Percentiles rank a stretch among this genome's conserved stretches.
Conservation (phyloP, 2,888 invertebrate species). For the Asteroscopus sphinx region DNA sequence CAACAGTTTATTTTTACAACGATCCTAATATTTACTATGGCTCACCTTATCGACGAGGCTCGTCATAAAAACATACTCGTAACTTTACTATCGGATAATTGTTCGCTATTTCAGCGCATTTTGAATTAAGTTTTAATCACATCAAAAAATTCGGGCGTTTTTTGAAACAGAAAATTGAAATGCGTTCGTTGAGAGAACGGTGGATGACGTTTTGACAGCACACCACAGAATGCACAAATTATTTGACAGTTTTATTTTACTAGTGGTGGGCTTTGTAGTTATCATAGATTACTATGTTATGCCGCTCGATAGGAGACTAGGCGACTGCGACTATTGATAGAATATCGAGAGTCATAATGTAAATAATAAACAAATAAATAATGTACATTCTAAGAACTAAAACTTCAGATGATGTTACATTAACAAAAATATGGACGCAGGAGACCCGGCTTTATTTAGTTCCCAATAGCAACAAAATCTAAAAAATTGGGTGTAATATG, state of each 20-base stretch:
- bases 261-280: constrained; percentile 23
- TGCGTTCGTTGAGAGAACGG: constrained; percentile 68
- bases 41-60: constrained; percentile 69
- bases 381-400: no score
- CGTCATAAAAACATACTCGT: constrained; percentile 81
- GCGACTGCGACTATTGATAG: no score
- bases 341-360: no score
- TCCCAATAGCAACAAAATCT: no score
- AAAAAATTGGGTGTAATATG: no score
- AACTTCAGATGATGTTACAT: no score
- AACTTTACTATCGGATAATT: constrained; percentile 44
- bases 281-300: no score
- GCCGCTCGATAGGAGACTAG: no score
- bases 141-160: constrained; percentile 62
- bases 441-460: no score
- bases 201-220: constrained; percentile 71
- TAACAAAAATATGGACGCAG: no score
- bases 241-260: constrained; percentile 23
- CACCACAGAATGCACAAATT: no score
- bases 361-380: no score
- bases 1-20: constrained; percentile 80
- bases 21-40: constrained; percentile 22
- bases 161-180: constrained; percentile 74
- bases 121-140: constrained; percentile 59
- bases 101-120: constrained; percentile 67